Evolutionary conservation across 2,888 invertebrate genomes (phyloP).

Genomic region (Drosophila greeni): DNA sequence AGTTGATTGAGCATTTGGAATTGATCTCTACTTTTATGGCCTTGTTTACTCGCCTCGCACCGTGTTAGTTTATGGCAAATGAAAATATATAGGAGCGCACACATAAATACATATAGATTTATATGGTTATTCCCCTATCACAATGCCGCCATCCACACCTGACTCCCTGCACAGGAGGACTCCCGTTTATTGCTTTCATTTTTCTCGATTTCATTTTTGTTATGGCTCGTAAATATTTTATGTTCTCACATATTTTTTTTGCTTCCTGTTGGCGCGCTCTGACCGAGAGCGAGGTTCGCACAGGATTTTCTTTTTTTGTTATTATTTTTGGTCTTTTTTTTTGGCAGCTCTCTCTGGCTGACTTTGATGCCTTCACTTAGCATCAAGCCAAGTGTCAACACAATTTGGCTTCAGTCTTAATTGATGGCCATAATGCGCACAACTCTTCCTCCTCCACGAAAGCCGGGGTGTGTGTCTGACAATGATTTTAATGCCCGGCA

Average conservation of each 20-base stretch:
- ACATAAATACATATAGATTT: constrained; percentile 33
- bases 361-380: constrained; percentile 46
- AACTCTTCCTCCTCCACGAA: constrained; percentile 21
- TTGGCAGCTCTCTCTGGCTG: constrained; percentile 15
- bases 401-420: constrained; percentile 59
- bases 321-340: constrained; percentile 1
- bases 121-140: constrained; percentile 37
- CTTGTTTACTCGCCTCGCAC: constrained; percentile 49
- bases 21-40: constrained; percentile 68
- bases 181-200: constrained; percentile 64
- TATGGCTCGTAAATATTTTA: constrained; percentile 69
- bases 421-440: constrained; percentile 64
- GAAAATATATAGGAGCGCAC: constrained; percentile 29
- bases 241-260: constrained; percentile 42
- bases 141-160: constrained; percentile 51
- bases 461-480: constrained; percentile 37
- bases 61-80: constrained; percentile 57
- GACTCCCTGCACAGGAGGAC: constrained; percentile 13
- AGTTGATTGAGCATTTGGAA: constrained; percentile 71
- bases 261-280: not conserved
- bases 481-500: constrained; percentile 67
- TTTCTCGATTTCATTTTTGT: constrained; percentile 55
- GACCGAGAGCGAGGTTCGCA: constrained; percentile 9
- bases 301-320: constrained; percentile 5
- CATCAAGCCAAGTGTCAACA: constrained; percentile 63